phyloP scores from a whole-genome alignment of 2,888 invertebrate species.

The Scrobipalpa atriplicella region DNA sequence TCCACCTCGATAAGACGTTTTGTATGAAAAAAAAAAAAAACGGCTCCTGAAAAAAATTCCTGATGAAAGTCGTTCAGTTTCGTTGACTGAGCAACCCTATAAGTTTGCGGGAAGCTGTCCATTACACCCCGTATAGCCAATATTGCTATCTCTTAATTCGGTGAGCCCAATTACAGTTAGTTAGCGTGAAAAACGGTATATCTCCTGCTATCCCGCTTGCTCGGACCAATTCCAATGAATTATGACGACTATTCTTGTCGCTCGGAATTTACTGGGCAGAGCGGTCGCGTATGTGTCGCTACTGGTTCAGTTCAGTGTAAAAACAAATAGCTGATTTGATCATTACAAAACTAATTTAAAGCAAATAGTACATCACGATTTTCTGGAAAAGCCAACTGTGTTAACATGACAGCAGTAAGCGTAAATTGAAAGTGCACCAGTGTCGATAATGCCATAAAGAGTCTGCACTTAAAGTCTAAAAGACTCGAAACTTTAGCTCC shows the following conservation, averaged over 20 bases:
- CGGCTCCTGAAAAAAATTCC: too few relatives aligned
- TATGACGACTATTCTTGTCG: conserved; percentile 19
- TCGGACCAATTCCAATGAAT: conserved; percentile 21
- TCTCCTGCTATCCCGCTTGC: neutral
- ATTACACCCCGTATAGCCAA: too few relatives aligned
- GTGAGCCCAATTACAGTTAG: conserved; percentile 15
- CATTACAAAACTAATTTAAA: too few relatives aligned
- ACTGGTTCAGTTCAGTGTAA: neutral
- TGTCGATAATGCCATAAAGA: neutral
- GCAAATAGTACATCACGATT: too few relatives aligned
- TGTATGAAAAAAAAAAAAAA: too few relatives aligned
- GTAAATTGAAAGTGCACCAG: neutral
- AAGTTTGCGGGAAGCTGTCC: too few relatives aligned
- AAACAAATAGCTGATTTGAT: too few relatives aligned
- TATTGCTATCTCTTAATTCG: conserved; percentile 5
- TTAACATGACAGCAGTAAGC: neutral
- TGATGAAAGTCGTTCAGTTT: too few relatives aligned
- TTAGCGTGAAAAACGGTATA: conserved; percentile 12
- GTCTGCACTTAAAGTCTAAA: conserved; percentile 1
- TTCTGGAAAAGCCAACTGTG: too few relatives aligned
- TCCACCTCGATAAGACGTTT: too few relatives aligned
- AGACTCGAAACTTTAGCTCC: neutral
- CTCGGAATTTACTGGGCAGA: neutral
- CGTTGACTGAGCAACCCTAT: too few relatives aligned
- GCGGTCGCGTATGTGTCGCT: neutral